Conservation (phyloP, 2,113 vertebrate species). For the Lampris megalopsis region DNA sequence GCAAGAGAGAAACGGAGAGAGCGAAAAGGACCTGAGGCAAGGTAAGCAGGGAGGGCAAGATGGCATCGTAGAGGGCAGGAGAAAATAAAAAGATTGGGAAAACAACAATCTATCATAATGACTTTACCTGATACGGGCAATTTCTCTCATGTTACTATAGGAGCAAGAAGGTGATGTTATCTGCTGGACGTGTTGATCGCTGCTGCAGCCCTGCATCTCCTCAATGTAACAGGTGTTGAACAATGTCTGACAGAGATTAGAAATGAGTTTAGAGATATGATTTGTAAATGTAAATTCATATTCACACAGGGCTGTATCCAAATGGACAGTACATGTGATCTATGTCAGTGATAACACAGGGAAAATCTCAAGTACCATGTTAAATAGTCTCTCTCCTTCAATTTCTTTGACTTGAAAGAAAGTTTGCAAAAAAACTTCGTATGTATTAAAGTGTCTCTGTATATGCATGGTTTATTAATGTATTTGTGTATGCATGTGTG, state of each 20-base stretch:
- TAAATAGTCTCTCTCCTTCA: too few species aligned
- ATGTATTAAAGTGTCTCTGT: too few species aligned
- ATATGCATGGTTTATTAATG: too few species aligned
- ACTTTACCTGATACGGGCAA: slow-evolving; percentile 52
- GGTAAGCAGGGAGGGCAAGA: background rate
- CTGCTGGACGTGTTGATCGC: slow-evolving; percentile 9
- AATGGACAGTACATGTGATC: too few species aligned
- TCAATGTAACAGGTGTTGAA: background rate
- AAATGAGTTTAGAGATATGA: too few species aligned
- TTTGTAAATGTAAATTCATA: too few species aligned
- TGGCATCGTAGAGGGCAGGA: background rate
- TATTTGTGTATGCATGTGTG: too few species aligned
- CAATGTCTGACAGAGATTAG: background rate
- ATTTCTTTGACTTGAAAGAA: too few species aligned
- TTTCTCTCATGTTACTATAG: slow-evolving; percentile 63
- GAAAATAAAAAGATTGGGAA: background rate
- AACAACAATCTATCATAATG: slow-evolving; percentile 13
- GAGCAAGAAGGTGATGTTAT: slow-evolving; percentile 41
- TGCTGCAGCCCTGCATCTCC: slow-evolving; percentile 22
- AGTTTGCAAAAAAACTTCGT: too few species aligned
- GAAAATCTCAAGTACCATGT: too few species aligned
- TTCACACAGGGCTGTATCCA: too few species aligned
- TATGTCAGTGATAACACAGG: too few species aligned
- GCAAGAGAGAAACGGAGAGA: background rate
- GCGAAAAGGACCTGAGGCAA: background rate